Base-by-base conservation (phyloP, 2,797 vertebrate species). In the Sebastes elongatus region DNA sequence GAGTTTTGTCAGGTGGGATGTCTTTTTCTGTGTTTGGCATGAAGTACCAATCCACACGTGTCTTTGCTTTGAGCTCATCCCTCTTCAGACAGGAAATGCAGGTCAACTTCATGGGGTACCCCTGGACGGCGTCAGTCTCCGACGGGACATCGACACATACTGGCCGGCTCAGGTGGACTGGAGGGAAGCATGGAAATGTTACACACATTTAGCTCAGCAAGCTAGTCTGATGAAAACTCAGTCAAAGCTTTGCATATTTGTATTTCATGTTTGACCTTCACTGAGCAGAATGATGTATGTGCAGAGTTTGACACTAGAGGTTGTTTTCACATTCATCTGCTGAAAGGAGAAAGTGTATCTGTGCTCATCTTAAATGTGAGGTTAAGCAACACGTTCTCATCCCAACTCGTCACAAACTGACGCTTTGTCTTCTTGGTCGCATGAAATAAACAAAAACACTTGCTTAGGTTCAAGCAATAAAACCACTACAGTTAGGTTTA, bases 71-170 rank as follows among this genome's bases (percentile, higher is more conserved):
- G 77, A 99, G 96, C 86, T 99, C 98, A 82, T 99, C 98, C 86
- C 98, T 97, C 92, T 95, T 98, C 96, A 98, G 94, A 86, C 98
- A 99, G 89, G 95, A 96, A 91, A 99, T 98, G 91, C 98, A 99
- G 72, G 96, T 96, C 27, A 99, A 92, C 91, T 96, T 98, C 96
- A 97, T 98, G 86, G 92, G 28, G 0, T 22, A 91, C 27, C 97
- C 97, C 81, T 97, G 90, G 20, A 98, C 97, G 0, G 97, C 97
- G 61, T 98, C 96, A 0, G 96, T 98, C 63, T 95, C 96, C 0
- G 98, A 97, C 0, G 95, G 95, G 38, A 98, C 95, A 11, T 99
- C 97, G 57, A 99, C 98, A 70, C 98, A 99, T 81, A 99, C 98
- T 0, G 96, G 92, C 82, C 88, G 91, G 79, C 97, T 96, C 83